Evolutionary conservation across 30 jellyfish, hydroid and myxozoan genomes (phyloP).

Genomic region (Hydractinia echinata): DNA sequence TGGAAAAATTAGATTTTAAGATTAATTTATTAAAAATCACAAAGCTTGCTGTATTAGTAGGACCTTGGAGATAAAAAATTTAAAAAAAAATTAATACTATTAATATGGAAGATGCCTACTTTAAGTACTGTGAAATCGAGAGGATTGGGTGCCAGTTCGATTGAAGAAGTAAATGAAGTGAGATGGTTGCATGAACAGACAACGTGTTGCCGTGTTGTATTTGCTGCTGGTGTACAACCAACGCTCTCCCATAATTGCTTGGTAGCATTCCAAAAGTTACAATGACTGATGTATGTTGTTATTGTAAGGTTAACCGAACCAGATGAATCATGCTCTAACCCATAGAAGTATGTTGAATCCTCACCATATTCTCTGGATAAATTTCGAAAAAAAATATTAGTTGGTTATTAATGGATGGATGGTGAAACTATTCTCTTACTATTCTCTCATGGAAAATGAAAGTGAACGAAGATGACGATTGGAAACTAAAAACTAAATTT

Average conservation of each 20-base stretch:
- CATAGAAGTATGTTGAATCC: neutral
- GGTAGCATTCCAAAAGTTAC: slow-evolving; percentile 67
- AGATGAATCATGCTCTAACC: slow-evolving; percentile 23
- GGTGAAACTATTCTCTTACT: no score
- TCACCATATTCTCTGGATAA: neutral
- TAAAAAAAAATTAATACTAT: no score
- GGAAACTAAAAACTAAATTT: no score
- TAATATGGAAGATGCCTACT: slow-evolving; percentile 32
- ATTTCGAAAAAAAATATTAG: no score
- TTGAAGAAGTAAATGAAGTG: slow-evolving; percentile 73
- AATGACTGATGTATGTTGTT: slow-evolving; percentile 39
- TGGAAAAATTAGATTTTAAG: no score
- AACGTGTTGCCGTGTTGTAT: slow-evolving; percentile 29
- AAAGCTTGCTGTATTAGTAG: no score
- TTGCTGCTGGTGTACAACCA: slow-evolving; percentile 60
- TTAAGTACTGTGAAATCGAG: slow-evolving; percentile 63
- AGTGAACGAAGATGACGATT: no score
- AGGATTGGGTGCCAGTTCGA: slow-evolving; percentile 80
- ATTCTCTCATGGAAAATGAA: no score
- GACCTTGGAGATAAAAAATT: no score
- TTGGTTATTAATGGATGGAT: no score
- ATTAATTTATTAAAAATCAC: no score
- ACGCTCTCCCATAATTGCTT: slow-evolving; percentile 42
- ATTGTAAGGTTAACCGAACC: slow-evolving; percentile 36
- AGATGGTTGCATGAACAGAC: slow-evolving; percentile 75